A percentile compares a stretch with the other conserved stretches of the same genome.
phyloP scores from a whole-genome alignment of 2,113 vertebrate species.

The Sylvietta virens region DNA sequence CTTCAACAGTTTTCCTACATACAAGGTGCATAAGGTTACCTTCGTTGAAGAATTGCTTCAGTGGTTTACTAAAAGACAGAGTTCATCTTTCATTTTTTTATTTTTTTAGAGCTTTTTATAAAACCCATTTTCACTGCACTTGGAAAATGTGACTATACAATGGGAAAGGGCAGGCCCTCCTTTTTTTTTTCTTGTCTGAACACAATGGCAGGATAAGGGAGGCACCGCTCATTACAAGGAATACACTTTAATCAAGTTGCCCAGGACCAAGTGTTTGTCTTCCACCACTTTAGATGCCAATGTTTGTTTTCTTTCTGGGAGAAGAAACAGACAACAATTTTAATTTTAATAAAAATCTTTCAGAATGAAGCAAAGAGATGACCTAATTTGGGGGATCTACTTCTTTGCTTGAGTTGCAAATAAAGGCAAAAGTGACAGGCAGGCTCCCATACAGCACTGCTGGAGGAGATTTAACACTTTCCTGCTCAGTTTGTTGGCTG shows the following conservation, averaged over 20 bases:
- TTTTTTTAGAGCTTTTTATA: not conserved
- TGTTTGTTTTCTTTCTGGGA: conserved; percentile 46
- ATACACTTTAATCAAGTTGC: conserved; percentile 56
- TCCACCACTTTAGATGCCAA: conserved; percentile 16
- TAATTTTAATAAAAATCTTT: conserved; percentile 44
- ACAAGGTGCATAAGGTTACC: not conserved
- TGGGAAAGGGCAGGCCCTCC: conserved; percentile 40
- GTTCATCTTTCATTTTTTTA: not conserved
- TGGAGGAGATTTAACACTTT: conserved; percentile 27
- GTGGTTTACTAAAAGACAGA: not conserved
- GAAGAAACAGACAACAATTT: conserved; percentile 20
- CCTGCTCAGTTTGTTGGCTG: not conserved
- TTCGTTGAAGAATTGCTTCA: not conserved
- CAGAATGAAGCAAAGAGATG: not conserved
- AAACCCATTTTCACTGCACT: conserved; percentile 36
- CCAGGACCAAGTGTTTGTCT: conserved; percentile 31
- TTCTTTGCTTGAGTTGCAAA: not conserved
- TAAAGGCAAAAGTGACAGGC: not conserved
- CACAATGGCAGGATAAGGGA: conserved; percentile 71
- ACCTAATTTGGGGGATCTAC: not conserved
- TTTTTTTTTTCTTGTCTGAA: conserved; percentile 10
- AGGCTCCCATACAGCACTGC: not conserved
- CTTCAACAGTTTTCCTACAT: not conserved
- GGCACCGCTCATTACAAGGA: conserved; percentile 42
- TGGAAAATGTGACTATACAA: conserved; percentile 55